phyloP scores from a whole-genome alignment of 2,113 vertebrate genomes.

The Takifugu flavidus region DNA sequence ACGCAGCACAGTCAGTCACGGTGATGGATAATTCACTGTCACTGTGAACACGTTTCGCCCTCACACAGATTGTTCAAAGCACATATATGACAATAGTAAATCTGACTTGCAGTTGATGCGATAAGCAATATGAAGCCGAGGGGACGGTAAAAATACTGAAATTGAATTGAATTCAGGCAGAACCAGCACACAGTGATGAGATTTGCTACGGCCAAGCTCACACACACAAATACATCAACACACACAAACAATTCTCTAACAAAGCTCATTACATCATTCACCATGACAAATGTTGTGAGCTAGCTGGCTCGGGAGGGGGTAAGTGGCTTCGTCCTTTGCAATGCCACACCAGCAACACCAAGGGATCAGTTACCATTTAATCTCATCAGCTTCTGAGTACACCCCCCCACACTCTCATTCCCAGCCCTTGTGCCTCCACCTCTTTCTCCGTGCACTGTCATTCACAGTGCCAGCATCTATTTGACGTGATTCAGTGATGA shows the following conservation, averaged over 20 bases:
- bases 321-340: slow-evolving; percentile 28
- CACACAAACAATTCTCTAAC: slow-evolving; percentile 28
- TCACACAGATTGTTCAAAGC: slow-evolving; percentile 7
- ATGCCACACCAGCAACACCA: slow-evolving; percentile 19
- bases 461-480: slow-evolving; percentile 37
- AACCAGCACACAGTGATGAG: slow-evolving; percentile 8
- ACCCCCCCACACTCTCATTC: slow-evolving; percentile 1
- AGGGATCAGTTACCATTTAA: slow-evolving; percentile 44
- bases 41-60: background rate
- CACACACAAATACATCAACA: slow-evolving; percentile 35
- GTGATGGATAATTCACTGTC: background rate
- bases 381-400: slow-evolving; percentile 39
- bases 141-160: background rate
- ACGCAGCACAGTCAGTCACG: background rate
- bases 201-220: slow-evolving; percentile 16
- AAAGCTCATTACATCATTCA: slow-evolving; percentile 41
- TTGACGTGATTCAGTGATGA: slow-evolving; percentile 29
- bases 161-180: slow-evolving; percentile 22
- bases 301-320: slow-evolving; percentile 23
- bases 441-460: slow-evolving; percentile 35
- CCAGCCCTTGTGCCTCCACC: slow-evolving; percentile 17
- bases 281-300: slow-evolving; percentile 34
- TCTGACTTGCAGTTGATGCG: background rate
- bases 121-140: slow-evolving; percentile 17
- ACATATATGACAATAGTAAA: slow-evolving; percentile 14